Evolutionary conservation across 2,113 vertebrate genomes (phyloP), one percentile per base, ranked within the genome.

Genomic region (Elanoides forficatus): DNA sequence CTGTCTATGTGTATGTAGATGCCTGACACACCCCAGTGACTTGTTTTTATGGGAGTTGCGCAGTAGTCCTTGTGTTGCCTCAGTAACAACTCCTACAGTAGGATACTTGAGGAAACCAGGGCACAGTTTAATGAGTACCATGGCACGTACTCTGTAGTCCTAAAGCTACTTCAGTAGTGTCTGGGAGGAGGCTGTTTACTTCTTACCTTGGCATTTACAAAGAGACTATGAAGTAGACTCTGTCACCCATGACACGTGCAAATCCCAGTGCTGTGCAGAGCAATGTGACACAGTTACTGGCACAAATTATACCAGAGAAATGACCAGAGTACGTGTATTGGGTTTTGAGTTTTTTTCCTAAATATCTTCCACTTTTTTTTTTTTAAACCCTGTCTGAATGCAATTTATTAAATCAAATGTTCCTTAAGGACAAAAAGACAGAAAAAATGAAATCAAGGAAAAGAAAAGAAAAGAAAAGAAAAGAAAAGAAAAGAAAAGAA

Each of bases 41-140:
- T 89, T 87, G 67, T 71, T 94, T 84, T 79, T 27, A 42, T 1
- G 13, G 82, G 73, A 94, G 40, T 21, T 73, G 63, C 79, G 86
- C 45, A 81, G 65, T 1, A 62, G 48, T 22, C 76, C 60, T 48
- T 68, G 71, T 50, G 86, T 94, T 88, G 52, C 63, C 91, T 88
- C 95, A 93, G 95, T 60, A 88, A 86, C 90, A 89, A 86, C 88
- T 96, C 88, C 95, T 83, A 92, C 88, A 58, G 60, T 4, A 48
- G 89, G 83, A 63, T 29, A 73, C 90, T 80, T 66, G 87, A 93
- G 74, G 90, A 96, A 96, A 92, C 59, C 88, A 93, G 96, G 87
- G 81, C 95, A 94, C 65, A 80, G 80, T 58, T 86, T 94, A 90
- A 90, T 79, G 60, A 96, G 62, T 30, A 91, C 74, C 71, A 36